Evolutionary conservation across 2,113 vertebrate genomes (phyloP).

Genomic region (Menura novaehollandiae): DNA sequence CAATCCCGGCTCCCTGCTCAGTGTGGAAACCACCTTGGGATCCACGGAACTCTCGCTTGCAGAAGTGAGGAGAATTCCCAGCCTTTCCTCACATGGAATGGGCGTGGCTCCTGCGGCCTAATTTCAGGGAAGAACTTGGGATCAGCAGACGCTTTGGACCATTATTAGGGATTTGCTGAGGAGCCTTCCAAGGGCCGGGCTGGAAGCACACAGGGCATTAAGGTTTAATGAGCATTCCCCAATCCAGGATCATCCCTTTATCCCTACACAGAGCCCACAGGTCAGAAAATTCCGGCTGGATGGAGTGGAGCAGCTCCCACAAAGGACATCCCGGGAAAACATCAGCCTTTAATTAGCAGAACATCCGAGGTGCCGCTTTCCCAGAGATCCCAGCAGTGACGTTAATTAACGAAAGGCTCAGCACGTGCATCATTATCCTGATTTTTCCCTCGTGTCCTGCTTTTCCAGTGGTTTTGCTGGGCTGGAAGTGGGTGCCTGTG

Average conservation of each 20-base stretch:
- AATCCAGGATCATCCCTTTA: background rate
- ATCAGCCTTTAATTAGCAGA: slow-evolving; percentile 71
- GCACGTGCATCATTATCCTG: slow-evolving; percentile 74
- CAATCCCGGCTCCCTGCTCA: rapidly evolving
- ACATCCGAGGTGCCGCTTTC: slow-evolving; percentile 71
- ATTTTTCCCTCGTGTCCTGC: slow-evolving; percentile 31
- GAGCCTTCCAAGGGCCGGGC: background rate
- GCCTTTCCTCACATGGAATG: rapidly evolving
- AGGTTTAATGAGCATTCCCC: slow-evolving; percentile 25
- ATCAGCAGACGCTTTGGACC: background rate
- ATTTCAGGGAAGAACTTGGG: background rate
- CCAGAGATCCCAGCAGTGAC: slow-evolving; percentile 71
- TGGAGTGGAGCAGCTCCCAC: slow-evolving; percentile 28
- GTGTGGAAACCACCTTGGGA: background rate
- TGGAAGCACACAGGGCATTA: background rate
- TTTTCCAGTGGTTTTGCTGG: background rate
- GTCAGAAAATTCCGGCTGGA: slow-evolving; percentile 55
- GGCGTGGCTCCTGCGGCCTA: background rate
- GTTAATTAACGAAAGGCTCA: slow-evolving; percentile 78
- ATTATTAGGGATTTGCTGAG: background rate
- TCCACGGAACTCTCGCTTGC: background rate
- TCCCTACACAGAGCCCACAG: slow-evolving; percentile 34
- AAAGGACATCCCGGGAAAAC: slow-evolving; percentile 60
- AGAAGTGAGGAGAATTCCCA: background rate
- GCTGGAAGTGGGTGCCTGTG: background rate